Conservation (phyloP, 2,113 vertebrate species). For the Carassius carassius region DNA sequence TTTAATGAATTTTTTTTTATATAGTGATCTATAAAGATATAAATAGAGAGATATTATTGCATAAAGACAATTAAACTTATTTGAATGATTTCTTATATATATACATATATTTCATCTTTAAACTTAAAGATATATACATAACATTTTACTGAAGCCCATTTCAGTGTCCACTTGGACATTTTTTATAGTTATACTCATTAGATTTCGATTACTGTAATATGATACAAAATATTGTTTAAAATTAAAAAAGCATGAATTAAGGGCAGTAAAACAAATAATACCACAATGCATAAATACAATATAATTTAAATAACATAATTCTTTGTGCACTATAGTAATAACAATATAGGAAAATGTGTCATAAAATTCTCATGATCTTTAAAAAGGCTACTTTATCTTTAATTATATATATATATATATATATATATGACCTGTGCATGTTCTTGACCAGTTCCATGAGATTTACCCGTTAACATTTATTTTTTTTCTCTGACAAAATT, state of each 20-base stretch:
- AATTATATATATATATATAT: not conserved
- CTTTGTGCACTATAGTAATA: not conserved
- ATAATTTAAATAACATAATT: not conserved
- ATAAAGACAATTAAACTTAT: not conserved
- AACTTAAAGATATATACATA: too few species aligned
- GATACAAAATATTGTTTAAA: not conserved
- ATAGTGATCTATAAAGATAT: too few species aligned
- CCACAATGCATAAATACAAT: not conserved
- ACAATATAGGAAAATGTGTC: not conserved
- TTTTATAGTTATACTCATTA: not conserved
- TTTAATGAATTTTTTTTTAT: too few species aligned
- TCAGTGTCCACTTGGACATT: not conserved
- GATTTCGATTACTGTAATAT: not conserved
- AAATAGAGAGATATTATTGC: too few species aligned
- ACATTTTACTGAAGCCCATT: too few species aligned
- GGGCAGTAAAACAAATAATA: not conserved
- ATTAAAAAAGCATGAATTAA: not conserved
- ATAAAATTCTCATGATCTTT: not conserved
- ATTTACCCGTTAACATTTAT: conserved; percentile 24
- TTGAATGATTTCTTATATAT: too few species aligned
- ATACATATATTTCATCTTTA: too few species aligned
- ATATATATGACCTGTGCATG: not conserved
- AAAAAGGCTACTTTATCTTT: not conserved
- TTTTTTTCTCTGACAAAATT: conserved; percentile 32
- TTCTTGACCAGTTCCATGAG: not conserved